Evolutionary conservation across 64 coral and sea anemone genomes (phyloP), one percentile per base, ranked within the genome.

Genomic region (Dendrophyllia cribrosa): DNA sequence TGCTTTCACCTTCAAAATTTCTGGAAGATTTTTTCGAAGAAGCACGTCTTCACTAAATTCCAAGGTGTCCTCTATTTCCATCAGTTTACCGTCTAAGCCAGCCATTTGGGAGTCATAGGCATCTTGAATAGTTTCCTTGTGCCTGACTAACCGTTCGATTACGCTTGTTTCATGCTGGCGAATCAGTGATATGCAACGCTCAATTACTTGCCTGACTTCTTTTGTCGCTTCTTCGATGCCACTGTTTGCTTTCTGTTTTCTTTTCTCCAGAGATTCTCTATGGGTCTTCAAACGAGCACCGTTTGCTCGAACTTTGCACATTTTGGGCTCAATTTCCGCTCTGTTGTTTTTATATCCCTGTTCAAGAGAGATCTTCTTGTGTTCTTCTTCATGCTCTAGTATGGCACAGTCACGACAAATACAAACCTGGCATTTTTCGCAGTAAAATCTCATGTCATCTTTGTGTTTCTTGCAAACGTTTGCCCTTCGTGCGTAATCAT

Each of bases 351-450:
- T 10, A 8, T 22, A 15, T 83, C 79, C 79, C 9, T 51, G 16
- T 2, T 83, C 79, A 47, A 83, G 16, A 3, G 79, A 83, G 5
- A 66, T 49, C 2, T 45, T 48, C 1, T 45, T 51, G 60, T 83
- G 79, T 11, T 65, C 79, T 12, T 25, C 79, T 12, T 25, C 43
- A 66, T 83, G 59, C 9, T 83, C 79, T 7, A 83, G 19, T 11
- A 51, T 47, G 60, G 43, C 79, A 59, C 79, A 83, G 6, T 83
- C 79, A 21, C 43, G 45, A 21, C 79, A 83, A 4, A 83, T 66
- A 43, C 79, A 83, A 14, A 65, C 10, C 47, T 83, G 43, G 43
- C 79, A 83, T 12, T 66, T 46, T 17, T 67, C 79, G 45, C 79
- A 83, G 6, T 66, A 83, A 50, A 49, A 83, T 43, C 45, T 65